Conservation (phyloP, 2,888 invertebrate genomes). For the Lepidocyrtoides sp. region DNA sequence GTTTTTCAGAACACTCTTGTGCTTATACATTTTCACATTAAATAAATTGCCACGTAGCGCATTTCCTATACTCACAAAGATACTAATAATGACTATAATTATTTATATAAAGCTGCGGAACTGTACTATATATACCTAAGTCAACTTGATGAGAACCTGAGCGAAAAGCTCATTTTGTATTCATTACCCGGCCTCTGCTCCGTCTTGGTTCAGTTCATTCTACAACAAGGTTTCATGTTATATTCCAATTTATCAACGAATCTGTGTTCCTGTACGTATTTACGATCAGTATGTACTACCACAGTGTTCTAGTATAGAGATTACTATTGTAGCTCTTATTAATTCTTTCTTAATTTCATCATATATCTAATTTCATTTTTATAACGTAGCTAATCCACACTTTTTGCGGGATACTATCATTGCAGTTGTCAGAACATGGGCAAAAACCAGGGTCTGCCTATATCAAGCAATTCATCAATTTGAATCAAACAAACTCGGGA, state of each 20-base stretch:
- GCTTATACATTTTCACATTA: background rate
- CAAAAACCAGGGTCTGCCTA: constrained; percentile 15
- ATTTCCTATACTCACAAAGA: background rate
- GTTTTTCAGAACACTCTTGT: background rate
- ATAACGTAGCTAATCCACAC: constrained; percentile 54
- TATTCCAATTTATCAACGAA: constrained; percentile 44
- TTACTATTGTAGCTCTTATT: background rate
- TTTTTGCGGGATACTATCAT: constrained; percentile 57
- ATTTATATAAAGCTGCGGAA: background rate
- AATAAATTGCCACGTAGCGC: background rate
- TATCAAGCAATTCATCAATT: constrained; percentile 61
- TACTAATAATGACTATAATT: background rate
- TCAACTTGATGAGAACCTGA: constrained; percentile 15
- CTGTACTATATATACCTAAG: background rate
- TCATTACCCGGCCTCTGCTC: constrained; percentile 56
- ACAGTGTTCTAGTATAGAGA: background rate
- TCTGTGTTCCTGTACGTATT: background rate
- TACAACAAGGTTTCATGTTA: constrained; percentile 50
- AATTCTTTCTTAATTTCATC: constrained; percentile 48
- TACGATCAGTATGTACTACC: constrained; percentile 42
- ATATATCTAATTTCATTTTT: constrained; percentile 60
- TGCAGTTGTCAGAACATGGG: constrained; percentile 65
- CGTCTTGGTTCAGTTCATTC: constrained; percentile 66
- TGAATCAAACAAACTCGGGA: background rate
- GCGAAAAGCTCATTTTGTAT: constrained; percentile 73